Conservation (phyloP, 2,888 invertebrate genomes). For the Cenopis cana region DNA sequence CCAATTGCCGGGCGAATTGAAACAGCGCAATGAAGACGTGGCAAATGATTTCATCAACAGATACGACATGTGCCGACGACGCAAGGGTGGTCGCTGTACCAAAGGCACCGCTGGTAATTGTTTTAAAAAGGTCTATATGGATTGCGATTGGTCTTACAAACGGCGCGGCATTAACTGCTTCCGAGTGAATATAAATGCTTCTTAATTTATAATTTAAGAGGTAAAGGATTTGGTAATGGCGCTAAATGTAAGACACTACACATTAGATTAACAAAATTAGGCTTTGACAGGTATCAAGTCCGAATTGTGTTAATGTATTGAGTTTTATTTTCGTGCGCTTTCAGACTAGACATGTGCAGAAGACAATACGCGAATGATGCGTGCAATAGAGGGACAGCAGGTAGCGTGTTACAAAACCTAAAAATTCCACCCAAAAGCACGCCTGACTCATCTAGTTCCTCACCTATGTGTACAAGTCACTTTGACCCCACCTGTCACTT, state of each 20-base stretch:
- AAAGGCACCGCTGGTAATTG: slow-evolving; percentile 99
- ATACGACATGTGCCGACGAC: slow-evolving; percentile 99
- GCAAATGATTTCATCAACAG: slow-evolving; percentile 87
- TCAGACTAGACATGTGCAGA: slow-evolving; percentile 99
- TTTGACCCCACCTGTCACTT: slow-evolving; percentile 52
- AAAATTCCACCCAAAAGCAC: slow-evolving; percentile 71
- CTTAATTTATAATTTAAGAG: slow-evolving; percentile 75
- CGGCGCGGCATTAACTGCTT: slow-evolving; percentile 80
- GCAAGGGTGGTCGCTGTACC: slow-evolving; percentile 98
- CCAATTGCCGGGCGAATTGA: neutral
- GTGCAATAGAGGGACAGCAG: slow-evolving; percentile 99
- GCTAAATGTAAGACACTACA: slow-evolving; percentile 67
- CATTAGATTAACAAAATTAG: slow-evolving; percentile 39
- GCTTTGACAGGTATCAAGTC: slow-evolving; percentile 33
- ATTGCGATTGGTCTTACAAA: slow-evolving; percentile 69
- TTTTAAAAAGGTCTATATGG: slow-evolving; percentile 68
- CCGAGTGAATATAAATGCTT: slow-evolving; percentile 77
- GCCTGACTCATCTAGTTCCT: slow-evolving; percentile 60
- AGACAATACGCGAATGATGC: slow-evolving; percentile 96
- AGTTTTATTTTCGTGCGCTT: slow-evolving; percentile 87
- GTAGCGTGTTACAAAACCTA: slow-evolving; percentile 86
- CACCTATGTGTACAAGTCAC: slow-evolving; percentile 62
- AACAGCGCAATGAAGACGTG: slow-evolving; percentile 60
- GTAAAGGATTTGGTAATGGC: slow-evolving; percentile 84
- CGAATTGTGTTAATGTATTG: slow-evolving; percentile 57